phyloP scores from a whole-genome alignment of 2,113 vertebrate species.

The Scytalopus superciliaris region DNA sequence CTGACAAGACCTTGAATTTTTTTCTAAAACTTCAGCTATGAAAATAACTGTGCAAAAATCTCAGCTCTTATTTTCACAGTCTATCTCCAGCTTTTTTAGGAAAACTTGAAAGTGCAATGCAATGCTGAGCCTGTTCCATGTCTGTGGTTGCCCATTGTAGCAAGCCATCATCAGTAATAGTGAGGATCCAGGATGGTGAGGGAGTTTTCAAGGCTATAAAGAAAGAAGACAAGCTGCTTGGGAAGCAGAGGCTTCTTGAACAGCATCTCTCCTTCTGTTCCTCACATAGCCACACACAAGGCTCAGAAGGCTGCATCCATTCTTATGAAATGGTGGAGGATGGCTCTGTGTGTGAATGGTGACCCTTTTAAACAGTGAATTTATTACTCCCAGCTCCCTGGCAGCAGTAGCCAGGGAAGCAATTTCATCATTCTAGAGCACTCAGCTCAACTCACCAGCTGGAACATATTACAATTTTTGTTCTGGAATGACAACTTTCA shows the following conservation, averaged over 20 bases:
- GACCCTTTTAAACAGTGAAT: neutral
- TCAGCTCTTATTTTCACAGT: neutral
- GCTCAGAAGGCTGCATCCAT: neutral
- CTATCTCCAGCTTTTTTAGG: neutral
- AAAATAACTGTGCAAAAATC: neutral
- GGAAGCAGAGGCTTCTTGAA: neutral
- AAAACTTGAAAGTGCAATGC: neutral
- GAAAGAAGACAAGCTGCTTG: neutral
- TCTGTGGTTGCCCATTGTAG: neutral
- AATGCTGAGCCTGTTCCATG: neutral
- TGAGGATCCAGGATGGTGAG: no score
- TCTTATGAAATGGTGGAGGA: neutral
- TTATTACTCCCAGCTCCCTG: neutral
- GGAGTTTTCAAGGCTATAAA: neutral
- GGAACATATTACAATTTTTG: neutral
- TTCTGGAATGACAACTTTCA: neutral
- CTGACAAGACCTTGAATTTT: neutral
- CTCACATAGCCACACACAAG: neutral
- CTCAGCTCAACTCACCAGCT: neutral
- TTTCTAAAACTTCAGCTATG: neutral
- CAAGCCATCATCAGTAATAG: rapidly evolving
- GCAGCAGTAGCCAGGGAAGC: neutral
- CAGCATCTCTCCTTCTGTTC: neutral
- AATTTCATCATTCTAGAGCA: neutral
- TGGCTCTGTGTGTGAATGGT: neutral